Evolutionary conservation across 2,797 vertebrate species (phyloP).

Genomic region (Microhierax caerulescens): DNA sequence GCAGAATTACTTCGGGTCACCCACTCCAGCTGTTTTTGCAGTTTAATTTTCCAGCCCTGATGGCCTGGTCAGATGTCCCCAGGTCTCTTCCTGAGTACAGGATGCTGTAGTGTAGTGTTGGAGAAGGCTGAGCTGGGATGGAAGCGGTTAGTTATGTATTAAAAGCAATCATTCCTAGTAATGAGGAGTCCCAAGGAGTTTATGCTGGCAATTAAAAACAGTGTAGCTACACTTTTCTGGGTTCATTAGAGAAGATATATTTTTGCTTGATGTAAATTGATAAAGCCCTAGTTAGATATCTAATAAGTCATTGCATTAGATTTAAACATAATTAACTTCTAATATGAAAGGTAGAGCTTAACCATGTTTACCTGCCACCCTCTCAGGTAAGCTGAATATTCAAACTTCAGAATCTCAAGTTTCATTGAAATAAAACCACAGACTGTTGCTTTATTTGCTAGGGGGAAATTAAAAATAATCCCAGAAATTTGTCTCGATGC

Average conservation of each 20-base stretch:
- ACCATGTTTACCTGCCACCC: background rate
- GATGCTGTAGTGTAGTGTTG: background rate
- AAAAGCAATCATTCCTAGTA: background rate
- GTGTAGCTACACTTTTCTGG: fast-evolving
- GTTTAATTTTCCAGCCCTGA: background rate
- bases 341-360: no score
- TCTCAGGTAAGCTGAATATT: background rate
- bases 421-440: background rate
- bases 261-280: background rate
- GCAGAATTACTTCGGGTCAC: background rate
- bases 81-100: background rate
- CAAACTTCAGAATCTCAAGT: background rate
- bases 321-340: no score
- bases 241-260: background rate
- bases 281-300: background rate
- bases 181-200: background rate
- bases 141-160: background rate
- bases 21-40: background rate
- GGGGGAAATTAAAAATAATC: background rate
- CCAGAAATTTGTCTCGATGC: background rate
- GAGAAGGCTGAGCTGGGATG: background rate
- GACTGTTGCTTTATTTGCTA: background rate
- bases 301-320: no score
- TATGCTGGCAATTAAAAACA: background rate
- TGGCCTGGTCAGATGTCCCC: background rate